A percentile compares a stretch with the other conserved stretches of the same genome.
phyloP scores from a whole-genome alignment of 2,888 invertebrate genomes.

The Mantis religiosa region DNA sequence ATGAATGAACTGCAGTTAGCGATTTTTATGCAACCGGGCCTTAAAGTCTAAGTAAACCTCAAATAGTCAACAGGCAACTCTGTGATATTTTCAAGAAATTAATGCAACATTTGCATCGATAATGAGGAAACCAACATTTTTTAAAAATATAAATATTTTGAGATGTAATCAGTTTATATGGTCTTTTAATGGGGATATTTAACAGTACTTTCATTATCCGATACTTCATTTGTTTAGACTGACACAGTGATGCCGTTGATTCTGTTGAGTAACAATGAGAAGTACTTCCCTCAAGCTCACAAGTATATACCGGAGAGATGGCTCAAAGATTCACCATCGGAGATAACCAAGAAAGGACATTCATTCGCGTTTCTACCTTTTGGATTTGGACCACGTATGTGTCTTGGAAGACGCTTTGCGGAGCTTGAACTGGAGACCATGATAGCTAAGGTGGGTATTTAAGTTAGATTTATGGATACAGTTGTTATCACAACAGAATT shows the following conservation, averaged over 20 bases:
- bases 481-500: not conserved
- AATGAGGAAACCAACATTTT: no score
- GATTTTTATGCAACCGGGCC: no score
- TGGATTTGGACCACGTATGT: conserved; percentile 63
- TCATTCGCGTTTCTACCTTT: conserved; percentile 63
- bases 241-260: conserved; percentile 21
- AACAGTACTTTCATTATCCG: no score
- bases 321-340: conserved; percentile 51
- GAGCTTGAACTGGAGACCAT: conserved; percentile 63
- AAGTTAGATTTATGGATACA: not conserved
- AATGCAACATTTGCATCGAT: no score
- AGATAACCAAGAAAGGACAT: conserved; percentile 47
- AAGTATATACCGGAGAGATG: conserved; percentile 65
- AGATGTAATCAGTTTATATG: no score
- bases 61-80: no score
- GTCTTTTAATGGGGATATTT: no score
- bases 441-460: conserved; percentile 41
- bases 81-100: no score
- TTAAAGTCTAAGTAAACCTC: no score
- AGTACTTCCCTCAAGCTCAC: conserved; percentile 54
- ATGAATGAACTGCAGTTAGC: no score
- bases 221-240: conserved; percentile 36
- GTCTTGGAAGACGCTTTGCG: conserved; percentile 67
- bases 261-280: conserved; percentile 9
- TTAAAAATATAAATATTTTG: no score